Percentiles rank a stretch among this genome's conserved stretches.
phyloP scores from a whole-genome alignment of 2,888 invertebrate species.

The Pristionchus japonicus region DNA sequence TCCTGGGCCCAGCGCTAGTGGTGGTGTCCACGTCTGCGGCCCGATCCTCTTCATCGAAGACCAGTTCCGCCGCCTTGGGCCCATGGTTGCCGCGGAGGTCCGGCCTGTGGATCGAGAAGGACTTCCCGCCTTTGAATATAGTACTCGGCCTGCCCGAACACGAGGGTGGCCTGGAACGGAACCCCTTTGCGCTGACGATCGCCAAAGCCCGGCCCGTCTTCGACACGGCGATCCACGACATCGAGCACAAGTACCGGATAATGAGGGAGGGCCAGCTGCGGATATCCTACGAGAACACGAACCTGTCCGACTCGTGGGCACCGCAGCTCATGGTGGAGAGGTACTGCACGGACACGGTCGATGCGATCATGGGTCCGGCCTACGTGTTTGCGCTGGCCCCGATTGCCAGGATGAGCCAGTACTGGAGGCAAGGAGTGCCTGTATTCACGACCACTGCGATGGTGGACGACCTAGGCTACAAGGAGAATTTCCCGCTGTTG shows the following conservation, averaged over 20 bases:
- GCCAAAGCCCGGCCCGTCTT: conserved; percentile 70
- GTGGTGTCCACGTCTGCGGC: background rate
- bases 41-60: background rate
- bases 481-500: conserved; percentile 83
- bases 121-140: conserved; percentile 64
- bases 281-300: conserved; percentile 69
- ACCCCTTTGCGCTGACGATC: conserved; percentile 70
- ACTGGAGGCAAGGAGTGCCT: conserved; percentile 81
- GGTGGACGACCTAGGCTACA: conserved; percentile 84
- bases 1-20: conserved; percentile 45
- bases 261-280: conserved; percentile 56
- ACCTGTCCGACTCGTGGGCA: conserved; percentile 68
- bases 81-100: background rate
- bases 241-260: conserved; percentile 57
- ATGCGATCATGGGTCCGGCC: conserved; percentile 89
- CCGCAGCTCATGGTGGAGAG: conserved; percentile 71
- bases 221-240: conserved; percentile 72
- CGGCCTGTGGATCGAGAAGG: conserved; percentile 28
- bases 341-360: conserved; percentile 77
- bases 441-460: conserved; percentile 87
- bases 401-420: conserved; percentile 79
- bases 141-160: conserved; percentile 69
- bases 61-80: background rate
- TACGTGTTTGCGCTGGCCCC: conserved; percentile 90
- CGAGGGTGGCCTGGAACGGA: conserved; percentile 62